Conservation (phyloP, 2,797 vertebrate genomes). For the Borostomias antarcticus region DNA sequence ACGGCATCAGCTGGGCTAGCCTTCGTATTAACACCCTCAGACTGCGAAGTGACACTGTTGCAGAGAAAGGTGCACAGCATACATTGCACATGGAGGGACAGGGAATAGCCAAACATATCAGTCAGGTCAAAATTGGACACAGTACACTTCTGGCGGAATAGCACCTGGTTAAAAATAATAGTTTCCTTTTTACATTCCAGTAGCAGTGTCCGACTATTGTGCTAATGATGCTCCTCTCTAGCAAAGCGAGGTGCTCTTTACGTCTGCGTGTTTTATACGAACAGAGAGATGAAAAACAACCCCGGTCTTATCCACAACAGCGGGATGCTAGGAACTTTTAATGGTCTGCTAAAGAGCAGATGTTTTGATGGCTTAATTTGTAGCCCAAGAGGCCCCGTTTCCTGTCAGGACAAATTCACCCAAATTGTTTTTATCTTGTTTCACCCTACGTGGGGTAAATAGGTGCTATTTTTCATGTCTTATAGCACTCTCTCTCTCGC, state of each 20-base stretch:
- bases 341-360: conserved; percentile 52
- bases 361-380: conserved; percentile 53
- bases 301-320: conserved; percentile 23
- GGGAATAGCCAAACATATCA: too few species aligned
- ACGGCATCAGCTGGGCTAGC: conserved; percentile 25
- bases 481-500: too few species aligned
- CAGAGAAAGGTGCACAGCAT: background rate
- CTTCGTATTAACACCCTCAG: conserved; percentile 30
- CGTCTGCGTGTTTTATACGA: conserved; percentile 28
- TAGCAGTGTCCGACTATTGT: background rate
- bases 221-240: background rate
- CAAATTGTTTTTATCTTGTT: conserved; percentile 55
- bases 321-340: conserved; percentile 39
- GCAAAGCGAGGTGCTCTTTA: conserved; percentile 23
- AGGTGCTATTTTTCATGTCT: conserved; percentile 51
- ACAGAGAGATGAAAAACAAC: conserved; percentile 38
- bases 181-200: background rate
- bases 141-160: too few species aligned
- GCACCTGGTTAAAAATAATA: background rate
- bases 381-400: conserved; percentile 42
- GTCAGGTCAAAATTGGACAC: too few species aligned
- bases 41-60: background rate
- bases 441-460: conserved; percentile 58
- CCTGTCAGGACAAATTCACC: conserved; percentile 55
- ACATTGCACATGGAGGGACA: background rate